Base-by-base conservation (phyloP, 2,888 invertebrate species). In the Cepaea hortensis region DNA sequence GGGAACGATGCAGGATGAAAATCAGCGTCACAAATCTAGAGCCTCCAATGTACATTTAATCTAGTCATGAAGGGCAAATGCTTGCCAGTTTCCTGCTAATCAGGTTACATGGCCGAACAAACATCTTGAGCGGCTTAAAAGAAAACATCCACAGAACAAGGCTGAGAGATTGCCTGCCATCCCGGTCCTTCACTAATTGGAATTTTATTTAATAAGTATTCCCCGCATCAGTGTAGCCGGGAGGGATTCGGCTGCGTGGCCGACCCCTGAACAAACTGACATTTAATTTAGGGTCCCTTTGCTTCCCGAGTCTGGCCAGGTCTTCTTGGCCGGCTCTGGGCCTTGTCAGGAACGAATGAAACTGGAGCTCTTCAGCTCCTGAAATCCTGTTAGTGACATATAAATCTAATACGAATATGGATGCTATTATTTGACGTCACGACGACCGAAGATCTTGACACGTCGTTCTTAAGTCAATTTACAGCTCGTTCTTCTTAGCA, bases 81-180 rank as follows among this genome's bases (percentile, higher is more conserved):
- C 81, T 81, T 65, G 7, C 75, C 81, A 35, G 75, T 20, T 23
- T 23, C 11, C 7, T 13, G 35, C 46, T 86, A 86, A 86, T 86
- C 77, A 11, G n/a, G 83, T 86, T 86, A 86, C 75, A 61, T 20
- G 83, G 86, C 86, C 86, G 75, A 73, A 84, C 89, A 88, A 90
- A 90, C 90, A 89, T 88, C 88, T 89, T 88, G 88, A 88, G 88
- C 85, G 90, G 81, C 86, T 89, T 89, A 86, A 85, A 80, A 84
- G 87, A 87, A 87, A 89, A 88, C 89, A 88, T 87, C 85, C 88
- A 89, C 80, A 84, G 75, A 87, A 87, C 89, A 89, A 79, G 87
- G 89, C 88, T 92, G 92, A 92, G 91, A 91, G 91, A 92, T 92
- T 92, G 91, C 90, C 90, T 91, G 91, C 91, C 92, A 91, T 89